Evolutionary conservation across 2,797 vertebrate genomes (phyloP).

Genomic region (Antennarius maculatus): DNA sequence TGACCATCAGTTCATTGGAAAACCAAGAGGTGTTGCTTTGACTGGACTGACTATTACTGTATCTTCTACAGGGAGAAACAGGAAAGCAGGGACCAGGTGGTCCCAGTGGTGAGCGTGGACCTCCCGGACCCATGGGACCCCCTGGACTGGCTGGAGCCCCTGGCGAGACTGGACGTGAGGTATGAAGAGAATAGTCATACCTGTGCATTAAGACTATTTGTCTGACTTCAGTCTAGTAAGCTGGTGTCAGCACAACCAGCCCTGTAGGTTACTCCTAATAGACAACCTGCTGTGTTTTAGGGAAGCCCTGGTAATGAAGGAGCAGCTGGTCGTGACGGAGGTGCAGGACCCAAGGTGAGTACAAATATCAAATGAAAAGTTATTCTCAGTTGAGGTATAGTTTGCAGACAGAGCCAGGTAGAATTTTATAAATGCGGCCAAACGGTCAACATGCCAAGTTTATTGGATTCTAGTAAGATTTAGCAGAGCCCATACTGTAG

Average conservation of each 20-base stretch:
- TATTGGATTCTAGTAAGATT: not conserved
- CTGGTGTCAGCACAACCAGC: not conserved
- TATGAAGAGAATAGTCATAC: slow-evolving; percentile 56
- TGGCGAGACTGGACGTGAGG: slow-evolving; percentile 97
- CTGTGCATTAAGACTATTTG: not conserved
- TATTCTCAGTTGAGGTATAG: not conserved
- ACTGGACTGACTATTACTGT: slow-evolving; percentile 9
- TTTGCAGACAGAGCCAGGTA: not conserved
- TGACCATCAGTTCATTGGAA: slow-evolving; percentile 1
- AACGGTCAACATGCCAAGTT: slow-evolving; percentile 1
- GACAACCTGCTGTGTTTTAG: slow-evolving; percentile 69
- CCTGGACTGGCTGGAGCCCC: slow-evolving; percentile 90
- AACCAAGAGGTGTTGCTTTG: not conserved
- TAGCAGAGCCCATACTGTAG: not conserved
- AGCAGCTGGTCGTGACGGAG: slow-evolving; percentile 90
- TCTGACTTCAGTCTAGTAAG: not conserved
- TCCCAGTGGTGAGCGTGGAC: slow-evolving; percentile 90
- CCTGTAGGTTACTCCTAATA: not conserved
- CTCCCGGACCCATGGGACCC: slow-evolving; percentile 93
- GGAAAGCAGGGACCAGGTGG: slow-evolving; percentile 92
- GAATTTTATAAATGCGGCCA: not conserved
- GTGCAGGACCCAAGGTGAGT: slow-evolving; percentile 91
- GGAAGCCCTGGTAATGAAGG: slow-evolving; percentile 93
- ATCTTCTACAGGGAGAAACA: slow-evolving; percentile 85
- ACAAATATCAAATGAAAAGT: not conserved